Evolutionary conservation across 2,113 vertebrate species (phyloP), one percentile per base, ranked within the genome.

Genomic region (Lycaon pictus): DNA sequence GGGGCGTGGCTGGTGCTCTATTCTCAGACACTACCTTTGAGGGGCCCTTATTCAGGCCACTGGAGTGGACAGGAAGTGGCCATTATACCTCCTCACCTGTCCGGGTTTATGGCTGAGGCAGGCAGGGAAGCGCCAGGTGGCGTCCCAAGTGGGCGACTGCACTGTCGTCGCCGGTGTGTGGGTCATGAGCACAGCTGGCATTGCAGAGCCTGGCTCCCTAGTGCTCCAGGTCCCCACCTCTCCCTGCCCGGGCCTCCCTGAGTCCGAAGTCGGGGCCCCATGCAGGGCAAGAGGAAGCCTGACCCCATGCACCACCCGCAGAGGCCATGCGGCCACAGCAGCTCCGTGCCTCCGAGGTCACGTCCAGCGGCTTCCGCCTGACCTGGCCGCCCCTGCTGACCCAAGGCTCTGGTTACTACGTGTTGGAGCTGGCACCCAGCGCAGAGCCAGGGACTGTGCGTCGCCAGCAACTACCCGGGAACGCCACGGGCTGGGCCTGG

Each of bases 381-480:
- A 58, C 98, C 55, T 99, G 99, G 99, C 99, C 99, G 0, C 83
- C 98, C 0, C 98, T 99, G 65, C 98, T 99, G 81, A 98, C 96
- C 0, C 97, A 97, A 0, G 99, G 99, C 17, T 98, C 71, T 0
- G 99, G 99, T 58, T 98, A 98, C 98, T 99, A 99, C 43, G 98
- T 99, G 93, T 95, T 99, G 69, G 99, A 99, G 16, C 99, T 99
- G 0, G 95, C 95, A 60, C 99, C 99, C 0, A 62, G 29, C 0
- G 84, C 53, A 0, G 10, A 88, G 0, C 92, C 20, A 55, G 76
- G 48, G 3, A 65, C 96, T 11, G 98, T 98, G 94, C 98, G 99
- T 63, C 99, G 98, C 37, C 93, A 98, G 35, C 99, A 98, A 22
- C 97, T 99, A 22, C 91, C 99, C 0, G 99, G 99, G 7, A 98